Percentiles rank a stretch among this genome's conserved stretches.
Evolutionary conservation across 2,113 vertebrate genomes (phyloP).

Genomic region (Merops nubicus): DNA sequence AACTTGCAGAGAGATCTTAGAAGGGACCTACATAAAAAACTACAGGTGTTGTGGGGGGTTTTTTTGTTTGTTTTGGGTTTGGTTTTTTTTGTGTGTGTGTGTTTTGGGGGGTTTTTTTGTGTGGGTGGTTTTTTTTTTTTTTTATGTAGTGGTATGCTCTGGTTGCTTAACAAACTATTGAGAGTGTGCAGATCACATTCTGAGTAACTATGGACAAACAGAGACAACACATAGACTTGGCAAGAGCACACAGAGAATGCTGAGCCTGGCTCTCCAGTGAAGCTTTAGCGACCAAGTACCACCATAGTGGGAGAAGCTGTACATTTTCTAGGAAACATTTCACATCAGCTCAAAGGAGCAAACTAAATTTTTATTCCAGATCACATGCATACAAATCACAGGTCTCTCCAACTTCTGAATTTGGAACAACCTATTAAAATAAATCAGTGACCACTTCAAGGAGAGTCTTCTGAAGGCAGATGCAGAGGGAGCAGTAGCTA

Average conservation of each 20-base stretch:
- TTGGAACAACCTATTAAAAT: background rate
- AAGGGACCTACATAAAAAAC: background rate
- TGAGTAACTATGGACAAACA: background rate
- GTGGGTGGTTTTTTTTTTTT: too few species aligned
- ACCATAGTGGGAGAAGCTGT: rapidly evolving
- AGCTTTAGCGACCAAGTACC: background rate
- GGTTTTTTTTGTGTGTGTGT: too few species aligned
- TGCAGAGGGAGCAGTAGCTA: background rate
- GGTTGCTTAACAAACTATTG: background rate
- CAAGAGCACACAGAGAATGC: background rate
- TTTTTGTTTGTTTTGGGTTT: too few species aligned
- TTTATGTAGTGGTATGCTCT: background rate
- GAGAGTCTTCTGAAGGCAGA: background rate
- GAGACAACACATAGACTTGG: background rate
- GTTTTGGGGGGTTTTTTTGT: too few species aligned
- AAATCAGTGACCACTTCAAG: background rate
- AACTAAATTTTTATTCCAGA: background rate
- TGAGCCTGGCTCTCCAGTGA: rapidly evolving
- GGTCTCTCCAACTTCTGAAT: background rate
- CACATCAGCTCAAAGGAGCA: background rate
- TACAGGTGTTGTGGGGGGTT: too few species aligned
- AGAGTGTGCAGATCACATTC: background rate
- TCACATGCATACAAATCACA: background rate
- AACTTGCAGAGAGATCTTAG: background rate
- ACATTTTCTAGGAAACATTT: background rate